phyloP scores from a whole-genome alignment of 2,797 vertebrate species.

The Argyrosomus regius region DNA sequence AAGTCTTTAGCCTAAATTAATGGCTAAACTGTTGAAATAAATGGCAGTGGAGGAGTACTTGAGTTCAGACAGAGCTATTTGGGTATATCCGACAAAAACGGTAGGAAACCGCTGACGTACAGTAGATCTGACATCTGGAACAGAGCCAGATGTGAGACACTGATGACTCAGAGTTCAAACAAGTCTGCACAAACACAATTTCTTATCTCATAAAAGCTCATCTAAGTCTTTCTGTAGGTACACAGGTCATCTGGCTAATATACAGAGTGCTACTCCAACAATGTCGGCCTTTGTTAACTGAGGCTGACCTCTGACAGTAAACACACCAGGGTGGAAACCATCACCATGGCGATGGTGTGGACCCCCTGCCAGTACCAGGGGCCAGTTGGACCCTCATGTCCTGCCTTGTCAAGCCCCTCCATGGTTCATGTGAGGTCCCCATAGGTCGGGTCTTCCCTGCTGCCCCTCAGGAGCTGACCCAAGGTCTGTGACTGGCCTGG shows the following conservation, averaged over 20 bases:
- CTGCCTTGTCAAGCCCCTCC: slow-evolving; percentile 67
- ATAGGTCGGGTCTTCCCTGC: slow-evolving; percentile 52
- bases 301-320: slow-evolving; percentile 79
- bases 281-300: slow-evolving; percentile 76
- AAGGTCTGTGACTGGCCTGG: slow-evolving; percentile 57
- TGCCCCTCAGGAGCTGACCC: slow-evolving; percentile 73
- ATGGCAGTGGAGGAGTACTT: not conserved
- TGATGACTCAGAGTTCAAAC: slow-evolving; percentile 40
- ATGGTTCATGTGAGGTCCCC: slow-evolving; percentile 71
- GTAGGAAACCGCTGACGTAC: not conserved
- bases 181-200: slow-evolving; percentile 32
- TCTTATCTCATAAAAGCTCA: slow-evolving; percentile 49
- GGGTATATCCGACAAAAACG: not conserved
- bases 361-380: slow-evolving; percentile 72
- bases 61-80: not conserved
- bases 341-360: slow-evolving; percentile 69
- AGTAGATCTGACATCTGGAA: slow-evolving; percentile 25
- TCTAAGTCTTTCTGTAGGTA: slow-evolving; percentile 35
- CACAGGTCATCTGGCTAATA: slow-evolving; percentile 69
- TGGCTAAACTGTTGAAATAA: not conserved
- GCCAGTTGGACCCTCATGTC: slow-evolving; percentile 72
- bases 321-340: slow-evolving; percentile 75
- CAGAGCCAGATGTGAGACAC: slow-evolving; percentile 31
- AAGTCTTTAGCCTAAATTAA: not conserved
- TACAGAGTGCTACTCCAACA: slow-evolving; percentile 56